phyloP scores from a whole-genome alignment of 2,888 invertebrate genomes.

The Desoria tigrina region DNA sequence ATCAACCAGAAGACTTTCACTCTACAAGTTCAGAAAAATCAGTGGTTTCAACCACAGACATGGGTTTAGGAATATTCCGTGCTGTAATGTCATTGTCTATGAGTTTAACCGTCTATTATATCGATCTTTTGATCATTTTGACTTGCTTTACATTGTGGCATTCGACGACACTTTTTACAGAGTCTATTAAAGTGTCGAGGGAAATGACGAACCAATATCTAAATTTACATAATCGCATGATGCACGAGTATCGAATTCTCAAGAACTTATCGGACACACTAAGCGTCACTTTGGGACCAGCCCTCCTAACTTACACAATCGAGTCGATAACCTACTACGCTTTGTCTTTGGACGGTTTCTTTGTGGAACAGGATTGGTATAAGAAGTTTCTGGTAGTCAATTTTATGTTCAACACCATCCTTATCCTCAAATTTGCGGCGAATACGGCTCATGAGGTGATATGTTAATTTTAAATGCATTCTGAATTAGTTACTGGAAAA shows the following conservation, averaged over 20 bases:
- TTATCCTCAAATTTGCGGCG: not conserved
- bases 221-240: not conserved
- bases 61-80: no score
- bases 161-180: not conserved
- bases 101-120: not conserved
- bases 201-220: no score
- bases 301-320: not conserved
- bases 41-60: no score
- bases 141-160: not conserved
- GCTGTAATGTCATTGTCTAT: no score
- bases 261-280: constrained; percentile 1
- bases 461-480: no score
- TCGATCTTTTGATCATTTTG: not conserved
- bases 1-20: not conserved
- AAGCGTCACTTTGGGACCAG: not conserved
- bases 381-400: not conserved
- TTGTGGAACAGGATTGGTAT: not conserved
- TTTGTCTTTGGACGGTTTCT: not conserved
- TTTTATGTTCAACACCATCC: not conserved
- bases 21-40: no score
- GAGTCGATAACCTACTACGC: not conserved
- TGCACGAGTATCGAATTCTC: not conserved
- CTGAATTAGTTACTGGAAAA: no score
- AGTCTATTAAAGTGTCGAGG: no score
- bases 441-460: not conserved